Evolutionary conservation across 2,797 vertebrate genomes (phyloP), one percentile per base, ranked within the genome.

Genomic region (Synanceia verrucosa): DNA sequence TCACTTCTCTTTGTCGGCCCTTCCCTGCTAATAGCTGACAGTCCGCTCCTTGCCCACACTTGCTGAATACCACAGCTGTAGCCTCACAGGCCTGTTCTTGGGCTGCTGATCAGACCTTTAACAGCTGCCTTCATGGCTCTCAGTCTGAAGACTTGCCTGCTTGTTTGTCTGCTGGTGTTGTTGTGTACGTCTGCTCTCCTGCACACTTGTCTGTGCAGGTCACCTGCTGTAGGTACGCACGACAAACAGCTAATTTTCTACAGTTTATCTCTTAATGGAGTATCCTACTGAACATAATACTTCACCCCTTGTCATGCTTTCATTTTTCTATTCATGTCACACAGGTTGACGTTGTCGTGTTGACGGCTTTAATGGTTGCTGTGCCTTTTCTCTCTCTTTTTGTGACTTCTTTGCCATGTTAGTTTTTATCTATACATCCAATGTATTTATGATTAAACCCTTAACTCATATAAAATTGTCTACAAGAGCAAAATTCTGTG

Each of bases 51-150:
- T 89, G 89, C 65, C 87, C 83, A 79, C 87, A 89, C 89, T 87
- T 86, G 89, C 81, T 63, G 81, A 87, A 90, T 87, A 87, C 89
- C 89, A 19, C 59, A 82, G 81, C 77, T 53, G 0, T 23, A n/a
- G 53, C 70, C 78, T 82, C 69, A 53, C 74, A 73, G 66, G 73
- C 63, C 63, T 61, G 78, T 43, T 82, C 31, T 44, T 67, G 37
- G 63, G 62, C 37, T 77, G 72, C 74, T 16, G 62, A 61, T 81
- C 77, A 83, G 56, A 44, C 72, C 56, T 65, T 36, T 36, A 59
- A 16, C 80, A 72, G 72, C 78, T 78, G 79, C 67, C 46, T 53
- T 21, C 63, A 6, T 28, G 47, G 26, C 70, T 76, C 73, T 0
- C 81, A 64, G n/a, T 71, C 50, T 60, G 33, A 36, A 29, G 16